Evolutionary conservation across 2,888 invertebrate genomes (phyloP).

Genomic region (Oscheius myriophilus): DNA sequence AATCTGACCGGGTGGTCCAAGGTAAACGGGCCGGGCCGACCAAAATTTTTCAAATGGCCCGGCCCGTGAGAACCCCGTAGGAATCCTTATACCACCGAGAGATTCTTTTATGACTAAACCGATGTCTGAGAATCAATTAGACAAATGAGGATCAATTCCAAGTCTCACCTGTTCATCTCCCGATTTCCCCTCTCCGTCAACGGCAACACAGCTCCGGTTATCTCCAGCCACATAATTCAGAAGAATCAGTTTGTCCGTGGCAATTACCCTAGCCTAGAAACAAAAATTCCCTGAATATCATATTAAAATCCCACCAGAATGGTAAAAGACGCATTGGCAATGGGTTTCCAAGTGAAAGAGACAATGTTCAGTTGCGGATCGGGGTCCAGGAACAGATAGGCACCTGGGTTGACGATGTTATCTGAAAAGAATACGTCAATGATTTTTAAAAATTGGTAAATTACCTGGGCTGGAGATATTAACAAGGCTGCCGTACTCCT

Average conservation of each 20-base stretch:
- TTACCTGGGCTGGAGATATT: constrained; percentile 48
- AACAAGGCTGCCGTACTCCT: constrained; percentile 37
- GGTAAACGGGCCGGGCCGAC: too few species aligned
- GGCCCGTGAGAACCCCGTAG: too few species aligned
- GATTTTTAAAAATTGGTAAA: neutral
- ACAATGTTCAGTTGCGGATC: constrained; percentile 45
- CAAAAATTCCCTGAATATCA: neutral
- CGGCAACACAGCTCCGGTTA: constrained; percentile 22
- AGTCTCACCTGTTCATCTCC: constrained; percentile 13
- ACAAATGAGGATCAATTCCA: neutral
- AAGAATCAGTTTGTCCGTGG: constrained; percentile 44
- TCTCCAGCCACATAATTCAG: constrained; percentile 52
- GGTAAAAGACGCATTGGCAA: constrained; percentile 55
- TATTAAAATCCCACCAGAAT: constrained; percentile 33
- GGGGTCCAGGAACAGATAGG: constrained; percentile 48
- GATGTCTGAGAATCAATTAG: too few species aligned
- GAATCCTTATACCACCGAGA: too few species aligned
- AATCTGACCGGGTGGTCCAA: too few species aligned
- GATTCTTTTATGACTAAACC: too few species aligned
- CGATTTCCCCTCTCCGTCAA: constrained; percentile 10
- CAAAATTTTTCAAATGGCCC: too few species aligned
- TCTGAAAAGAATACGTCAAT: constrained; percentile 36
- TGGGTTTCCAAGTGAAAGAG: constrained; percentile 50
- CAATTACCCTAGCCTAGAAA: constrained; percentile 35
- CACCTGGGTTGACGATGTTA: constrained; percentile 46